Percentiles rank a stretch among this genome's conserved stretches.
Evolutionary conservation across 2,888 invertebrate species (phyloP).

Genomic region (Pyralis farinalis): DNA sequence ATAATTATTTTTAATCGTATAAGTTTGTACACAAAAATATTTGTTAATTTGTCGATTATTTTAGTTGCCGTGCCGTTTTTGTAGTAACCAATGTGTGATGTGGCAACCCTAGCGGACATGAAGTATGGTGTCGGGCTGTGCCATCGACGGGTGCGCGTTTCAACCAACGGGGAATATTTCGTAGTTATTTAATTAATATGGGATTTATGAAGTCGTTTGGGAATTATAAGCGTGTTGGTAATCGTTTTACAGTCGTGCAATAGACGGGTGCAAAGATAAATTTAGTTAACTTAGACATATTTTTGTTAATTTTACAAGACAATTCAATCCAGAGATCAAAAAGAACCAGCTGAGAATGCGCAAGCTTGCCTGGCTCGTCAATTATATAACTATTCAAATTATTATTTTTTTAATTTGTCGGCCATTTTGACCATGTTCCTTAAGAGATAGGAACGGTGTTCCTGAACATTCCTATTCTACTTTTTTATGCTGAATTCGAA

Average conservation of each 20-base stretch:
- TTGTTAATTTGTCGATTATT: background rate
- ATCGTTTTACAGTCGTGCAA: background rate
- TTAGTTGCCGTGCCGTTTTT: slow-evolving; percentile 2
- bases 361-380: too few species aligned
- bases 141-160: slow-evolving; percentile 20
- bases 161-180: background rate
- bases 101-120: slow-evolving; percentile 13
- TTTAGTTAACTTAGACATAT: background rate
- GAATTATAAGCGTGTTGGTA: background rate
- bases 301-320: too few species aligned
- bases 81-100: background rate
- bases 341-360: too few species aligned
- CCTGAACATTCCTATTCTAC: too few species aligned
- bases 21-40: too few species aligned
- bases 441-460: too few species aligned
- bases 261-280: background rate
- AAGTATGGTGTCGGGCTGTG: slow-evolving; percentile 51
- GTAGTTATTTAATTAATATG: background rate
- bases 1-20: too few species aligned
- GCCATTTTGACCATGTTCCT: too few species aligned
- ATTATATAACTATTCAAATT: too few species aligned
- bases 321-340: too few species aligned
- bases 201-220: background rate
- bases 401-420: too few species aligned
- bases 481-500: too few species aligned